Conservation (phyloP, 2,888 invertebrate genomes). For the Neelides folsomi region DNA sequence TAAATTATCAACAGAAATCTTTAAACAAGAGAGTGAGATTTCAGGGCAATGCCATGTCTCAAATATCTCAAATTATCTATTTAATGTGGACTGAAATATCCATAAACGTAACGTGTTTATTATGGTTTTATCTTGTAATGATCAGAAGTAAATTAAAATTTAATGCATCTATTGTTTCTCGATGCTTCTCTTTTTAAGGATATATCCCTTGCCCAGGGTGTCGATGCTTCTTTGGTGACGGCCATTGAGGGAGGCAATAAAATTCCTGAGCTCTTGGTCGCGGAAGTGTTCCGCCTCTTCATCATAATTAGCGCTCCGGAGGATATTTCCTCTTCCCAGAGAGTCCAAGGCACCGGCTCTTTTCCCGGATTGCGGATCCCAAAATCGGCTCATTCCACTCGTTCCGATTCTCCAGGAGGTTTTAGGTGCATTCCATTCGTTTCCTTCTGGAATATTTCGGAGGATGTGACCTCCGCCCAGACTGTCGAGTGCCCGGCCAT, state of each 20-base stretch:
- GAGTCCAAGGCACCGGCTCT: constrained; percentile 39
- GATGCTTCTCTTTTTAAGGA: constrained; percentile 30
- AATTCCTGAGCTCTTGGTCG: constrained; percentile 8
- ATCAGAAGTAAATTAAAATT: no score
- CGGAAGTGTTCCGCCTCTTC: constrained; percentile 24
- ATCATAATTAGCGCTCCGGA: constrained; percentile 27
- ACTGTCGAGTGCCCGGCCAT: constrained; percentile 7
- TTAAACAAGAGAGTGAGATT: no score
- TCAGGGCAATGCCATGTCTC: no score
- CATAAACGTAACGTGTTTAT: no score
- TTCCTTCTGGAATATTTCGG: constrained; percentile 7
- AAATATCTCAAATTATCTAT: no score
- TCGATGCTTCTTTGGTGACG: constrained; percentile 38
- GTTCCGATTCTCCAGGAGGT: constrained; percentile 27
- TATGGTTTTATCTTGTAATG: no score
- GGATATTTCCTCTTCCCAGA: constrained; percentile 41
- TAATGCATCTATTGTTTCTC: no score
- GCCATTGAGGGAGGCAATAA: constrained; percentile 12
- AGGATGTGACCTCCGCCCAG: constrained; percentile 14
- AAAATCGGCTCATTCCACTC: constrained; percentile 2
- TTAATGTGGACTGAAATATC: no score
- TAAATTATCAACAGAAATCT: no score
- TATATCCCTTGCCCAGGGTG: constrained; percentile 41
- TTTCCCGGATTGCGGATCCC: constrained; percentile 33
- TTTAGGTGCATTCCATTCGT: constrained; percentile 25